phyloP scores from a whole-genome alignment of 2,113 vertebrate genomes.

The Neolamprologus falcicula region DNA sequence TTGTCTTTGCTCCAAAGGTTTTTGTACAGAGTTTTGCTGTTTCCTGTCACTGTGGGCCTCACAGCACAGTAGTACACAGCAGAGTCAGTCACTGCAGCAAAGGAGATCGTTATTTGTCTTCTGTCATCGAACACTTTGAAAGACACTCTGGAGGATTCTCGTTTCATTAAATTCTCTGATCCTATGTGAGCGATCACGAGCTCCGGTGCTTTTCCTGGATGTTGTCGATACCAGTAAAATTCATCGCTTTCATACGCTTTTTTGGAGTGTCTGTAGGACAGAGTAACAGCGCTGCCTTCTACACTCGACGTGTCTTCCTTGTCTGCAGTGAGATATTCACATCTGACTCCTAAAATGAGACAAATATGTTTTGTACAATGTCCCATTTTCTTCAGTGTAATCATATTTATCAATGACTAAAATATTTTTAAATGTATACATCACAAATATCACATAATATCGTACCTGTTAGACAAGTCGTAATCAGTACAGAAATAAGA shows the following conservation, averaged over 20 bases:
- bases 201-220: not conserved
- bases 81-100: fast-evolving
- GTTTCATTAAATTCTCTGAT: not conserved
- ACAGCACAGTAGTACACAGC: not conserved
- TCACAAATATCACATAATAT: not conserved
- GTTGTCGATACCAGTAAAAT: not conserved
- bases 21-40: not conserved
- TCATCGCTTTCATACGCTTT: fast-evolving
- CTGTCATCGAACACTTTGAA: not conserved
- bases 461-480: not conserved
- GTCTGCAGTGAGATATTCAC: not conserved
- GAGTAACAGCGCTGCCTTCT: not conserved
- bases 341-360: not conserved
- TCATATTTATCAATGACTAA: not conserved
- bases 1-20: not conserved
- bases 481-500: not conserved
- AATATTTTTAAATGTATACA: not conserved
- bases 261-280: not conserved
- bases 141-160: not conserved
- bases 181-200: not conserved
- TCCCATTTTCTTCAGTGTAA: not conserved
- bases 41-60: fast-evolving
- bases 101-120: not conserved
- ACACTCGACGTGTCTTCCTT: not conserved
- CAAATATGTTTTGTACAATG: not conserved